Percentiles rank a stretch among this genome's conserved stretches.
phyloP scores from a whole-genome alignment of 2,888 invertebrate species.

The Cataglyphis cursor region DNA sequence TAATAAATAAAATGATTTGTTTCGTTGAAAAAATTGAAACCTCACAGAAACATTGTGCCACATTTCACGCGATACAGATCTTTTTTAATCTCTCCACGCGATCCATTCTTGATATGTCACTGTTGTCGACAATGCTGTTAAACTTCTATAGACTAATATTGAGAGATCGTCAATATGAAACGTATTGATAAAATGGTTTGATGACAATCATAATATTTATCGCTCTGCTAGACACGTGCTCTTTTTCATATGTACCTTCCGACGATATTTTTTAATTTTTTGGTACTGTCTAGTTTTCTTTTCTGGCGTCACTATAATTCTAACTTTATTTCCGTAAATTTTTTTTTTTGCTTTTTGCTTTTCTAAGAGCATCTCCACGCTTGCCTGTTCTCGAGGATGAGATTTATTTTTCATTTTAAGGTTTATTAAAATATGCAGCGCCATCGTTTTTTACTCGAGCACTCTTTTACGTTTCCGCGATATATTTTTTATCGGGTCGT shows the following conservation, averaged over 20 bases:
- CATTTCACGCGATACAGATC: background rate
- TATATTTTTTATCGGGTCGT: conserved; percentile 15
- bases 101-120: background rate
- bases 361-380: background rate
- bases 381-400: background rate
- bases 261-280: background rate
- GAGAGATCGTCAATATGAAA: conserved; percentile 15
- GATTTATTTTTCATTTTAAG: conserved; percentile 12
- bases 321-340: background rate
- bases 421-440: background rate
- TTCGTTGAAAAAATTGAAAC: background rate
- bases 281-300: background rate
- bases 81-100: background rate
- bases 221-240: background rate
- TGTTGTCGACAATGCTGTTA: conserved; percentile 10
- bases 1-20: background rate
- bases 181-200: conserved; percentile 14
- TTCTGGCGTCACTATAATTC: background rate
- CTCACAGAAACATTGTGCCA: background rate
- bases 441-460: background rate
- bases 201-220: conserved; percentile 39
- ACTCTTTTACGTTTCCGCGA: background rate
- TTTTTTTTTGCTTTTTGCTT: background rate
- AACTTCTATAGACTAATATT: conserved; percentile 7
- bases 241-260: background rate